These are phyloP conservation scores for Pitta sordida DNA, from an alignment of 2,113 vertebrate genomes.

Conservation along the genomic window DNA sequence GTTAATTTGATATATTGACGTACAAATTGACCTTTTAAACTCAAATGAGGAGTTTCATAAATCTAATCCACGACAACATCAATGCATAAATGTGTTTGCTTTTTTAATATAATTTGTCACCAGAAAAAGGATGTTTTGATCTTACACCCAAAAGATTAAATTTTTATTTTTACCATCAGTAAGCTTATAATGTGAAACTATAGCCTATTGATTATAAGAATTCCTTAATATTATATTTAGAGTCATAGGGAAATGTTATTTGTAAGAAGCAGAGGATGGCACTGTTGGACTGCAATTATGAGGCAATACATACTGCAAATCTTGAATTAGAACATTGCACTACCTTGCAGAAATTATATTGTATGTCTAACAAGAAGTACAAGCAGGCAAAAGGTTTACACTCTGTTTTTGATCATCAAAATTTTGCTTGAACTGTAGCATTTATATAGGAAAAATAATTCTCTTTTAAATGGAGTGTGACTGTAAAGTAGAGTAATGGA, in stretches of 20 bases:
- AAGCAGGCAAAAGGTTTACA: background rate
- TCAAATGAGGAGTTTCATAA: background rate
- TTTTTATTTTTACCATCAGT: background rate
- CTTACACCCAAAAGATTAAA: background rate
- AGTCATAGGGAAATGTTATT: conserved; percentile 2
- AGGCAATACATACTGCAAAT: background rate
- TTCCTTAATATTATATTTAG: background rate
- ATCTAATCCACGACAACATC: background rate
- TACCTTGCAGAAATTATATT: background rate
- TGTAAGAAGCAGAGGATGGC: conserved; percentile 64
- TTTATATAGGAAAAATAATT: background rate
- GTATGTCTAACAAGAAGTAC: background rate
- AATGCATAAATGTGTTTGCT: background rate
- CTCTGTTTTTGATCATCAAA: background rate
- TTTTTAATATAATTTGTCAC: background rate
- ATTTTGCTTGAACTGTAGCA: background rate
- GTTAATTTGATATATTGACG: background rate
- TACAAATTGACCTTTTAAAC: background rate
- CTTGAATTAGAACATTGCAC: background rate
- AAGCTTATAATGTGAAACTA: background rate
- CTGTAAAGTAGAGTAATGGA: background rate
- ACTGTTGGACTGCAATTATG: conserved; percentile 62
- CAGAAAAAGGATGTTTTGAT: background rate
- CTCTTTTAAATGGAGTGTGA: background rate
- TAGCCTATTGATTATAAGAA: background rate